Evolutionary conservation across 2,797 vertebrate species (phyloP).

Genomic region (Pipistrellus kuhlii): DNA sequence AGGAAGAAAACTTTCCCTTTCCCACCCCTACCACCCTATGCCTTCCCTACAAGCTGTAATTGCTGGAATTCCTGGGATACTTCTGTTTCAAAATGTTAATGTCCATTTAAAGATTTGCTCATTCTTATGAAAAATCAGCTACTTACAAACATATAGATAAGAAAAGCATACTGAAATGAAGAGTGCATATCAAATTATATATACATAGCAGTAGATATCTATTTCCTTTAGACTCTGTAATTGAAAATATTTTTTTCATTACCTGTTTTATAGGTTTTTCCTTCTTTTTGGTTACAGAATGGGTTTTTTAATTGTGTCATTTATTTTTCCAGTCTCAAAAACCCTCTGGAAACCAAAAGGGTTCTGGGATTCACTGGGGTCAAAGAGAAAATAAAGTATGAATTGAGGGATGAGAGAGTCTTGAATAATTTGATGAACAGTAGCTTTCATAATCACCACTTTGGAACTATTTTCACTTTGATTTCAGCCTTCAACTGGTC

Average conservation of each 20-base stretch:
- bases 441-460: constrained; percentile 22
- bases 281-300: constrained; percentile 24
- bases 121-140: constrained; percentile 45
- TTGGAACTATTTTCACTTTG: constrained; percentile 18
- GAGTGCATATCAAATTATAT: not conserved
- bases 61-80: not conserved
- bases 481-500: constrained; percentile 44
- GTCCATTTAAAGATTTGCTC: not conserved
- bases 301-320: constrained; percentile 52
- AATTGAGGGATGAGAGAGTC: constrained; percentile 43
- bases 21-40: not conserved
- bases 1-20: not conserved
- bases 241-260: constrained; percentile 50
- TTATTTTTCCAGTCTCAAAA: constrained; percentile 47
- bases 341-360: constrained; percentile 22
- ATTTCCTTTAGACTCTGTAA: constrained; percentile 44
- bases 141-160: constrained; percentile 29
- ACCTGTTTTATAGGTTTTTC: constrained; percentile 56
- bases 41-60: not conserved
- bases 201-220: not conserved
- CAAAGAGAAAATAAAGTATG: constrained; percentile 34
- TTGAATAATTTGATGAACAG: constrained; percentile 56
- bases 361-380: constrained; percentile 9
- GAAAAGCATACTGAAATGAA: constrained; percentile 31
- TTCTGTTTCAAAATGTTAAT: not conserved